Evolutionary conservation across 2,113 vertebrate species (phyloP).

Genomic region (Misgurnus mizolepis): DNA sequence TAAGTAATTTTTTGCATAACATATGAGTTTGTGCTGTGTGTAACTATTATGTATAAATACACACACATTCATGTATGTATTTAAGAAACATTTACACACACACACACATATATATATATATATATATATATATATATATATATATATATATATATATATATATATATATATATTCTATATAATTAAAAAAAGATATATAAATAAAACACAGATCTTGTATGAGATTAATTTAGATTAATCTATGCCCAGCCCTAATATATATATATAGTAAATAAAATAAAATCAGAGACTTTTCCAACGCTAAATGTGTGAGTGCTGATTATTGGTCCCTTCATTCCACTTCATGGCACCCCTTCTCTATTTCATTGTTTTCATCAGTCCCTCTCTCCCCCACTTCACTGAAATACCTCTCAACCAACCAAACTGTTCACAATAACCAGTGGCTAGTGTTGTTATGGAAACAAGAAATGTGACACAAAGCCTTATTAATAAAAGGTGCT

Average conservation of each 20-base stretch:
- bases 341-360: slow-evolving; percentile 39
- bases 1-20: no score
- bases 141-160: no score
- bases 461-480: slow-evolving; percentile 77
- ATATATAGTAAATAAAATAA: background rate
- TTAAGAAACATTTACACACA: no score
- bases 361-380: slow-evolving; percentile 49
- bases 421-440: slow-evolving; percentile 62
- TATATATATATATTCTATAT: no score
- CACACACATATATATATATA: no score
- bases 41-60: no score
- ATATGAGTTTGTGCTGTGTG: no score
- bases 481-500: slow-evolving; percentile 58
- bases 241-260: background rate
- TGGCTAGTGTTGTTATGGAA: slow-evolving; percentile 82
- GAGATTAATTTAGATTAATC: no score
- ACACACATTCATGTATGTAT: no score
- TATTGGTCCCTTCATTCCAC: slow-evolving; percentile 25
- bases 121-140: no score
- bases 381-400: slow-evolving; percentile 63
- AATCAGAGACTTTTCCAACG: slow-evolving; percentile 34
- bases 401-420: slow-evolving; percentile 66
- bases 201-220: no score
- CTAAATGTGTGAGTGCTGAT: slow-evolving; percentile 42
- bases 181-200: no score